Evolutionary conservation across 2,888 invertebrate species (phyloP).

Genomic region (Actias luna): DNA sequence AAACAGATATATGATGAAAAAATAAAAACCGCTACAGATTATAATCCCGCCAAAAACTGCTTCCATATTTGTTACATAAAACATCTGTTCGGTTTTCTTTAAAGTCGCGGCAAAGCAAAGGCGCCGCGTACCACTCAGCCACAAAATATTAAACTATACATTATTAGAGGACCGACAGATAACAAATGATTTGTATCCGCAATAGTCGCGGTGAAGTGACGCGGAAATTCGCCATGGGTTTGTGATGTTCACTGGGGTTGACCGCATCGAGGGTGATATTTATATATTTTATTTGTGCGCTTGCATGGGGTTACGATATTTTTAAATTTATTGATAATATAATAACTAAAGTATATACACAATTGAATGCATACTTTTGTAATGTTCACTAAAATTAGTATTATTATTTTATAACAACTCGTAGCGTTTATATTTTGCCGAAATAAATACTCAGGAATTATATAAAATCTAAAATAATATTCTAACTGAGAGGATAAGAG

Average conservation of each 20-base stretch:
- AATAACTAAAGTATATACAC: background rate
- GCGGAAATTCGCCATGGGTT: conserved; percentile 38
- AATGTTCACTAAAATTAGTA: too few species aligned
- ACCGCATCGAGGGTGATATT: conserved; percentile 31
- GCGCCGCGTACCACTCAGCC: conserved; percentile 28
- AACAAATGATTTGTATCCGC: conserved; percentile 51
- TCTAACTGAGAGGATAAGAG: too few species aligned
- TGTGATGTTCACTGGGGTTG: conserved; percentile 35
- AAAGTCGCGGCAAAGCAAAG: conserved; percentile 24
- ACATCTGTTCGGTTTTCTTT: conserved; percentile 24
- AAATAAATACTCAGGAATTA: too few species aligned
- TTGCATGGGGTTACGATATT: conserved; percentile 24
- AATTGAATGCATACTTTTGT: too few species aligned
- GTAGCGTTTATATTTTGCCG: too few species aligned
- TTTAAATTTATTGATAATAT: background rate
- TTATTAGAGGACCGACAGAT: conserved; percentile 34
- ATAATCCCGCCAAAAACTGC: too few species aligned
- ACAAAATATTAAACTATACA: conserved; percentile 29
- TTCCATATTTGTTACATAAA: background rate
- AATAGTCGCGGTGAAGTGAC: conserved; percentile 35
- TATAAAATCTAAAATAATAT: too few species aligned
- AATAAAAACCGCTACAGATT: too few species aligned
- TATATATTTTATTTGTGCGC: conserved; percentile 22
- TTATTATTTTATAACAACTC: too few species aligned
- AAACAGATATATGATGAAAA: too few species aligned